phyloP scores from a whole-genome alignment of 2,888 invertebrate genomes.

The Brachyptera risi region DNA sequence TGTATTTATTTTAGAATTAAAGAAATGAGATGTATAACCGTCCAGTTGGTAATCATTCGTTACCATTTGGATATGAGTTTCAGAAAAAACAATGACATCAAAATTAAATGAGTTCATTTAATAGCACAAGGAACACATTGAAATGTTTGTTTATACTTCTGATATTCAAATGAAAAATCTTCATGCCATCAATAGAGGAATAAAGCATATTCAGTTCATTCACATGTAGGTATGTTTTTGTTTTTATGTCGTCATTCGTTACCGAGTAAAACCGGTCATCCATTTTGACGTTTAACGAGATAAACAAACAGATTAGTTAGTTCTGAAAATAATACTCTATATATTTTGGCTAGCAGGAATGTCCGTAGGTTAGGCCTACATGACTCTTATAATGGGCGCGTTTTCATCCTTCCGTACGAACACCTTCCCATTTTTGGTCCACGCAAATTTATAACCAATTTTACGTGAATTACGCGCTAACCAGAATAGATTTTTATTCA shows the following conservation, averaged over 20 bases:
- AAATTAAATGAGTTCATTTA: neutral
- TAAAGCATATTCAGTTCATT: neutral
- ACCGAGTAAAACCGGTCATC: no score
- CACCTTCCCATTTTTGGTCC: no score
- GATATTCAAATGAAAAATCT: neutral
- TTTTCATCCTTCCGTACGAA: no score
- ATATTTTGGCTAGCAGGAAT: no score
- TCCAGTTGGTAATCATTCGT: neutral
- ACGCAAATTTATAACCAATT: no score
- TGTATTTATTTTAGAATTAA: neutral
- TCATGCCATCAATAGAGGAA: neutral
- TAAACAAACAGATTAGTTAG: no score
- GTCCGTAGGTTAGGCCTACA: no score
- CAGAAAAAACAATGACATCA: neutral
- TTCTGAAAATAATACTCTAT: no score
- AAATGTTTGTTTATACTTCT: neutral
- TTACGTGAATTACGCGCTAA: no score
- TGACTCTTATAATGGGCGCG: no score
- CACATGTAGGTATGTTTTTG: neutral
- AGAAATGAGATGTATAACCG: neutral
- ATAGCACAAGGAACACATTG: neutral
- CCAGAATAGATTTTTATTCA: no score
- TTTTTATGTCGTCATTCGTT: neutral
- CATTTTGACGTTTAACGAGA: no score
- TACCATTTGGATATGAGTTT: neutral